Evolutionary conservation across 92 coral and sea anemone genomes (phyloP), one percentile per base, ranked within the genome.

Genomic region (Nematostella vectensis): DNA sequence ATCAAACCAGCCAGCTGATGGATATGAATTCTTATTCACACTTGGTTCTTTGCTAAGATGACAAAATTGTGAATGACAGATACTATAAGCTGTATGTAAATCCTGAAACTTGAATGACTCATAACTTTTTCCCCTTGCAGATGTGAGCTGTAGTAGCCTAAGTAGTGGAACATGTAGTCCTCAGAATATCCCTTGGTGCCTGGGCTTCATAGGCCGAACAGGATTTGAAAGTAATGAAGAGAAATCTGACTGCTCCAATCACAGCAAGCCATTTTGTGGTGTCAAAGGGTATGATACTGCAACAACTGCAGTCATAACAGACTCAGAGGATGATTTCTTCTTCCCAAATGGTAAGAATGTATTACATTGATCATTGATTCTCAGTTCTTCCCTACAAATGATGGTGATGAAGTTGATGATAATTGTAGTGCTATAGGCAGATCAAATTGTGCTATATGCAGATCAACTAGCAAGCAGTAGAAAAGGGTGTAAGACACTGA

Each of bases 271-370:
- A 23, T 50, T 30, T 30, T 31, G 47, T 11, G 61, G 42, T 11
- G 51, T 66, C 38, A 83, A 83, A 25, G 95, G 95, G 16, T 81
- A 85, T 58, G 84, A 85, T 9, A 81, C 89, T 13, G 88, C 95
- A 15, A 76, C 78, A 25, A 89, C 97, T 24, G 95, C 88, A n/a
- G 51, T 81, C 15, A 76, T 89, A 16, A 73, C 80, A 24, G 97
- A 89, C 59, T 80, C 97, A 0, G 94, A 86, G 31, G 97, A 89
- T 45, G 96, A 89, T 33, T 55, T 89, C 44, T 83, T 65, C 59
- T 89, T 85, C 54, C 64, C 88, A 21, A 68, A 81, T 54, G 97
- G 95, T 85, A 36, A 62, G 84, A 13, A n/a, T n/a, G n/a, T n/a
- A n/a, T n/a, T n/a, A n/a, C n/a, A n/a, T n/a, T n/a, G n/a, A n/a